Evolutionary conservation across 2,113 vertebrate genomes (phyloP), one percentile per base, ranked within the genome.

Genomic region (Sardina pilchardus): DNA sequence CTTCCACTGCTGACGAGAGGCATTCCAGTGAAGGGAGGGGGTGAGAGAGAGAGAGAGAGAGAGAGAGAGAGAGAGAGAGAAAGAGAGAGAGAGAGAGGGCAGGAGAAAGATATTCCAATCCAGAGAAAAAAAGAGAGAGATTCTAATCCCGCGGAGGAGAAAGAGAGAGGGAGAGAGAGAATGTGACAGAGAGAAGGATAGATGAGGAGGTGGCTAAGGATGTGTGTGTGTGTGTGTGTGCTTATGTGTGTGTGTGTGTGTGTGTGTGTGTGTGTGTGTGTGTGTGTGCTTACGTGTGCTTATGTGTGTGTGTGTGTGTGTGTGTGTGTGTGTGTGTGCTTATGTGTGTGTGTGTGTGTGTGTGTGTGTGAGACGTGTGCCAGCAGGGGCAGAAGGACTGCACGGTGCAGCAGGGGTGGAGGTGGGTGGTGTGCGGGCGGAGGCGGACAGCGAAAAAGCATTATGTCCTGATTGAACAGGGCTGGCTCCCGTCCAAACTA

Each of bases 401-500:
- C 4, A 24, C 4, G 19, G 53, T 17, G 53, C 45, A 78, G 84
- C 47, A 36, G 21, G 17, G 53, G 44, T 53, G 36, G 47, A 84
- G 67, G 81, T 44, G 6, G 71, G 24, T 3, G 1, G 84, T 82
- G 53, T n/a, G n/a, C n/a, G 50, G 85, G 47, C 24, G 48, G 34
- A 48, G 81, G 84, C 92, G 19, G 92, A 86, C 85, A 88, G 91
- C 88, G 89, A 92, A 90, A 90, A 89, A 87, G 91, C 92, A 92
- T 92, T 91, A 91, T 89, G 90, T 82, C 91, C 89, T 94, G 92
- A 95, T 93, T 94, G 92, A 93, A 93, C 90, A 92, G 67, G 86
- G 91, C 93, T 93, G 94, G 94, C 94, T 87, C 82, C 88, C 87
- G 87, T 95, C 93, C 94, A 96, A 95, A 94, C 89, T 94, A 95